Conservation (phyloP, 2,888 invertebrate genomes). For the Nomada lathburiana region DNA sequence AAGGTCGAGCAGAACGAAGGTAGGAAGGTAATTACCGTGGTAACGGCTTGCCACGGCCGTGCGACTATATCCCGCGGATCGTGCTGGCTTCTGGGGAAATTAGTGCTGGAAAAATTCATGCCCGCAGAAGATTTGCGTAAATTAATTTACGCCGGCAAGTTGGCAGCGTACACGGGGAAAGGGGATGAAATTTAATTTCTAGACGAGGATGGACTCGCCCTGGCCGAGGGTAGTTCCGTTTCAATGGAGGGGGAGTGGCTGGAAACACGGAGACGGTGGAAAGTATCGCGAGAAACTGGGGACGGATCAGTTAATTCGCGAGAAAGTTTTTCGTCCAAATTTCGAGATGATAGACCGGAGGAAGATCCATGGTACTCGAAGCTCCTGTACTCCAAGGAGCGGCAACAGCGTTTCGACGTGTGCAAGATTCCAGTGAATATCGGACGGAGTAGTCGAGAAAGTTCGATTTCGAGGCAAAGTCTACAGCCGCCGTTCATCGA, state of each 20-base stretch:
- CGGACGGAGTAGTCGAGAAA: background rate
- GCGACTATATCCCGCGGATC: conserved; percentile 68
- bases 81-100: conserved; percentile 76
- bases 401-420: background rate
- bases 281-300: background rate
- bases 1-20: conserved; percentile 74
- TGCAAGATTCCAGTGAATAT: background rate
- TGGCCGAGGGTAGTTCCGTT: background rate
- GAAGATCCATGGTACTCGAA: too few relatives aligned
- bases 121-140: conserved; percentile 79
- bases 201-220: conserved; percentile 28
- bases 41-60: conserved; percentile 74
- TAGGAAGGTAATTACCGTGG: conserved; percentile 81
- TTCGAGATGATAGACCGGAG: background rate
- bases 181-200: conserved; percentile 71
- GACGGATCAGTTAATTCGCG: conserved; percentile 16
- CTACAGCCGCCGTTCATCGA: conserved; percentile 8
- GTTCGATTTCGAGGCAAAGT: conserved; percentile 29
- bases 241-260: background rate
- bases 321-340: conserved; percentile 10
- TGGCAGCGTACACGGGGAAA: conserved; percentile 42
- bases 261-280: background rate
- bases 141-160: conserved; percentile 77
- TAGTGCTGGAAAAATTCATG: conserved; percentile 79
- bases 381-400: too few relatives aligned